These are phyloP conservation scores for Mugil cephalus DNA, from an alignment of 2,113 vertebrate genomes.

Conservation along the genomic window DNA sequence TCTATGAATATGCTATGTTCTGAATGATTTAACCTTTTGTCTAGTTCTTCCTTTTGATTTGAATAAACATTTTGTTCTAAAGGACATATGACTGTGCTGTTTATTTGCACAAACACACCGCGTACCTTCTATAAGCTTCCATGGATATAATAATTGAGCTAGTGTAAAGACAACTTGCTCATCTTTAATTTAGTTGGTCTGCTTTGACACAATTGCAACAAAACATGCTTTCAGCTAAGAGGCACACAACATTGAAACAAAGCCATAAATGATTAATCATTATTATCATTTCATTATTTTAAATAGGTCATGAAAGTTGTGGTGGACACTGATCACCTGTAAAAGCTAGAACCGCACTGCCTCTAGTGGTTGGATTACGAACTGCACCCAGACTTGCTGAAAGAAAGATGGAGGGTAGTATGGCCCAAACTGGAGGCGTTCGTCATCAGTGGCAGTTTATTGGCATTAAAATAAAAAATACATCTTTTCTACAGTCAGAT, in stretches of 20 bases:
- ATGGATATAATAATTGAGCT: too few relatives aligned
- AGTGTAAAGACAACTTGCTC: too few relatives aligned
- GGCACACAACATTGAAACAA: background rate
- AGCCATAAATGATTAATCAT: slow-evolving; percentile 24
- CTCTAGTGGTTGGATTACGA: slow-evolving; percentile 44
- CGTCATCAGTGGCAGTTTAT: background rate
- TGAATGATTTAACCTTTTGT: slow-evolving; percentile 94
- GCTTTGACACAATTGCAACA: background rate
- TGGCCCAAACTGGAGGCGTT: background rate
- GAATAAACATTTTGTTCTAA: slow-evolving; percentile 82
- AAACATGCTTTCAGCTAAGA: background rate
- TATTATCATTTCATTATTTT: background rate
- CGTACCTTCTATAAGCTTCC: background rate
- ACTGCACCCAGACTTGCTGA: background rate
- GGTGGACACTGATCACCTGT: background rate
- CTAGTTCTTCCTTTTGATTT: slow-evolving; percentile 94
- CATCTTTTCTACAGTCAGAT: too few relatives aligned
- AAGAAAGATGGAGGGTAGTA: background rate
- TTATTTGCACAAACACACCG: background rate
- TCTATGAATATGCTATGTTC: slow-evolving; percentile 91
- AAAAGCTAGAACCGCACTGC: slow-evolving; percentile 54
- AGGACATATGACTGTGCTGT: slow-evolving; percentile 25
- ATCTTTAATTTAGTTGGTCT: background rate
- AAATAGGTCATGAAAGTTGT: slow-evolving; percentile 15
- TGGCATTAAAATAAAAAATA: background rate